Conservation (phyloP, 1,140 invertebrate genomes). For the Triops longicaudatus region DNA sequence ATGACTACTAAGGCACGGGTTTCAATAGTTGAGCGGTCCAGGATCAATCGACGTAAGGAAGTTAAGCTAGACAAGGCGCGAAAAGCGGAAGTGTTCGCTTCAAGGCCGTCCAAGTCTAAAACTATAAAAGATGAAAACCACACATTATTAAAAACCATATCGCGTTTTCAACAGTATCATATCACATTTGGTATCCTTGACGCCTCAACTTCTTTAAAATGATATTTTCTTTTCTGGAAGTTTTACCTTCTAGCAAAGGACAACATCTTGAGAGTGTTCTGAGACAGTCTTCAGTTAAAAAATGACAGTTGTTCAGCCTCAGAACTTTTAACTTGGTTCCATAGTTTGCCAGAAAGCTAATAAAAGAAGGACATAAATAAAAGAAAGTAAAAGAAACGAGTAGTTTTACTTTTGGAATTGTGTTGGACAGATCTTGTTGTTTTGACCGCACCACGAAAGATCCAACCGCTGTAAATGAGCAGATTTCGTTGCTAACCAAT, state of each 20-base stretch:
- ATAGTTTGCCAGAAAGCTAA: slow-evolving; percentile 57
- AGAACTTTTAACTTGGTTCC: slow-evolving; percentile 58
- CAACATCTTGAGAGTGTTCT: slow-evolving; percentile 53
- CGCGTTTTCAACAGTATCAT: not conserved
- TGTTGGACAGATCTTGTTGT: slow-evolving; percentile 49
- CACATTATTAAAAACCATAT: not conserved
- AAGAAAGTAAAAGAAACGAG: slow-evolving; percentile 33
- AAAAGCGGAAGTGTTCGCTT: slow-evolving; percentile 15
- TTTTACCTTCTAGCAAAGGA: slow-evolving; percentile 57
- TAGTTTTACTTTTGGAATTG: slow-evolving; percentile 48
- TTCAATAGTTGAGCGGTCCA: slow-evolving; percentile 15
- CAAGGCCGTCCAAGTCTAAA: slow-evolving; percentile 19
- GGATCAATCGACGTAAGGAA: not conserved
- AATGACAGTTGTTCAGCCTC: slow-evolving; percentile 63
- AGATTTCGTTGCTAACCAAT: slow-evolving; percentile 48
- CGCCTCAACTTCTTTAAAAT: too few species aligned
- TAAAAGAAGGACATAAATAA: not conserved
- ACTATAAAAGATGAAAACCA: slow-evolving; percentile 27
- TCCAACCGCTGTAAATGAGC: slow-evolving; percentile 65
- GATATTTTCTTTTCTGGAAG: not conserved
- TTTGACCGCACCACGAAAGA: slow-evolving; percentile 78
- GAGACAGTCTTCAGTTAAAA: slow-evolving; percentile 56
- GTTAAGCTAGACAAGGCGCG: not conserved
- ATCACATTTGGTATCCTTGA: too few species aligned
- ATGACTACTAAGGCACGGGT: not conserved